Evolutionary conservation across 2,113 vertebrate genomes (phyloP).

Genomic region (Serilophus lunatus): DNA sequence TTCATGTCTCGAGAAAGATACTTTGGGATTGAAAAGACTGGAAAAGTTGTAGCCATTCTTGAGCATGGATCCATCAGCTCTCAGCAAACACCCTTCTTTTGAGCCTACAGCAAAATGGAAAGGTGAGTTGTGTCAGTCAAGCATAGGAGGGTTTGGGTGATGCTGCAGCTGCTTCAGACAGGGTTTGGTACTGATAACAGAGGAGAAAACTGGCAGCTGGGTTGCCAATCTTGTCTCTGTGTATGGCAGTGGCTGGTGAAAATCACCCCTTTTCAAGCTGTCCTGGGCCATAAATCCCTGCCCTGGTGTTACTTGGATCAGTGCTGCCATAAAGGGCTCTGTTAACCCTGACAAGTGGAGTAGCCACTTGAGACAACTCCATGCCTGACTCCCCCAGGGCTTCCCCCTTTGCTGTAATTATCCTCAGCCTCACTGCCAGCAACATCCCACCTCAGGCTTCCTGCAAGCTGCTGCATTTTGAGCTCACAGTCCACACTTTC

Average conservation of each 20-base stretch:
- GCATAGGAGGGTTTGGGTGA: neutral
- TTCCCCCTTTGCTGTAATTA: neutral
- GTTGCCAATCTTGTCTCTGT: neutral
- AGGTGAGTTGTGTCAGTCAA: neutral
- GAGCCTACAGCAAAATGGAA: neutral
- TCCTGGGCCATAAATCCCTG: neutral
- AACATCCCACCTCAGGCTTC: neutral
- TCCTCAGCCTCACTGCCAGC: neutral
- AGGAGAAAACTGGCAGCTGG: neutral
- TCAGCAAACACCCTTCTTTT: neutral
- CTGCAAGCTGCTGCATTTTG: neutral
- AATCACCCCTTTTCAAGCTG: neutral
- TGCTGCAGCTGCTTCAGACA: neutral
- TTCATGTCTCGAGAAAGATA: neutral
- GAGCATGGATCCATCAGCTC: neutral
- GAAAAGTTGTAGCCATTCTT: too few species aligned
- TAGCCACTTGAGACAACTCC: neutral
- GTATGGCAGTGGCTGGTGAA: neutral
- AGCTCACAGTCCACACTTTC: neutral
- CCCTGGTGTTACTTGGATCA: neutral
- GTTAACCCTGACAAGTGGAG: neutral
- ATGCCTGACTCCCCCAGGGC: fast-evolving
- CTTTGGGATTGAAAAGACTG: neutral
- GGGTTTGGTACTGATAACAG: neutral
- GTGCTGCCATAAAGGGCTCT: neutral